These are phyloP conservation scores for Pionites leucogaster DNA, from an alignment of 2,113 vertebrate genomes.

Conservation along the genomic window DNA sequence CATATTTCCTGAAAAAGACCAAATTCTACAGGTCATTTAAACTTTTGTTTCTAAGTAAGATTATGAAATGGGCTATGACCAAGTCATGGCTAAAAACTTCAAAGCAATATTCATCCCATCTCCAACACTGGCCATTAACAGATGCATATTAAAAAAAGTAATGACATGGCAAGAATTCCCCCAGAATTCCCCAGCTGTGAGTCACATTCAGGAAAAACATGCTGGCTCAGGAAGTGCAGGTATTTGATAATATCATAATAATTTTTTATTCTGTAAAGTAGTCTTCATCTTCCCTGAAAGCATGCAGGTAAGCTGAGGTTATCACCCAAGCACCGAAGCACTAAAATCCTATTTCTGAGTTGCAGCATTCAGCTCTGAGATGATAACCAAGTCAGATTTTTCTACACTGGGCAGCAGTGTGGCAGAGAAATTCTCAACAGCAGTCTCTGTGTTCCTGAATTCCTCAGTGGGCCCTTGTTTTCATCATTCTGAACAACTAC, in stretches of 20 bases:
- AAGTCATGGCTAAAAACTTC: background rate
- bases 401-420: fast-evolving
- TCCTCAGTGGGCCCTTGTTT: background rate
- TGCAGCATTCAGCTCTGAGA: background rate
- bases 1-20: background rate
- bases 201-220: background rate
- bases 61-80: background rate
- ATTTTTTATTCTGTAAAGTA: background rate
- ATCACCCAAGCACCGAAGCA: background rate
- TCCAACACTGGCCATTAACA: background rate
- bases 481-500: background rate
- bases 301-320: background rate
- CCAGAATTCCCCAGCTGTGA: background rate
- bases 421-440: background rate
- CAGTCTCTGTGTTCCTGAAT: background rate
- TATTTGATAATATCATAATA: background rate
- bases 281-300: background rate
- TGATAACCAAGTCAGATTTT: background rate
- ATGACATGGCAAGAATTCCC: background rate
- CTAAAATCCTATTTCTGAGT: background rate
- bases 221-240: background rate
- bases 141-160: background rate
- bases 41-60: background rate
- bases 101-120: background rate
- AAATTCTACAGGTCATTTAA: background rate